Evolutionary conservation across 2,113 vertebrate genomes (phyloP), one percentile per base, ranked within the genome.

Genomic region (Turdus rufiventris): DNA sequence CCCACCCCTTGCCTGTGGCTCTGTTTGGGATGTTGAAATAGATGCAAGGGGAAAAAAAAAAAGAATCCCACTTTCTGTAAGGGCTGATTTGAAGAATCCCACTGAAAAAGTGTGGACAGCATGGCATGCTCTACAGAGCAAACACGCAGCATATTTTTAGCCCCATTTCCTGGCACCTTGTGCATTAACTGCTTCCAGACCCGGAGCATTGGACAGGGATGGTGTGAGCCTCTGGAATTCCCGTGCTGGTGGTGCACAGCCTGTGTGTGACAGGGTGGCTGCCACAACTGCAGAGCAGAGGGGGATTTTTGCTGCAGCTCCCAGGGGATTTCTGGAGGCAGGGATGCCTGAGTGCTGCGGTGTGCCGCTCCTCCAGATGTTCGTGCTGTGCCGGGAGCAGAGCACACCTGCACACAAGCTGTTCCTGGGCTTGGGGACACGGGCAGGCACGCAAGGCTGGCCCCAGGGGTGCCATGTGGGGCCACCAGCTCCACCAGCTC

Each of bases 101-200:
- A 2, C n/a, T 53, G 73, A 16, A 67, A 67, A 84, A 63, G 10
- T 4, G 28, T 60, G 75, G 38, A 90, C 80, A 60, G 43, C 63
- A 62, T 54, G 74, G 71, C 73, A 24, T 28, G 74, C 56, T 66
- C 67, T 10, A 7, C 0, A 1, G 73, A 91, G 45, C 38, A 93
- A 45, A 67, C 71, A 28, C 1, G 18, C 29, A 28, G 60, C 8
- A 0, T 85, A 76, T 88, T 95, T 96, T 94, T 96, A 93, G 56
- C 60, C 38, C 29, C 24, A 20, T 96, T 96, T 96, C 93, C 93
- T 92, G 94, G 89, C 86, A 95, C 94, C 76, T 94, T 74, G 56
- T 36, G 38, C 12, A 51, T 92, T 88, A 88, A 96, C 71, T 77
- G 4, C 47, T 92, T 95, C 68, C 96, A 96, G 88, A 63, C 24